phyloP scores from a whole-genome alignment of 2,888 invertebrate genomes.

The Brachyopa scutellaris region DNA sequence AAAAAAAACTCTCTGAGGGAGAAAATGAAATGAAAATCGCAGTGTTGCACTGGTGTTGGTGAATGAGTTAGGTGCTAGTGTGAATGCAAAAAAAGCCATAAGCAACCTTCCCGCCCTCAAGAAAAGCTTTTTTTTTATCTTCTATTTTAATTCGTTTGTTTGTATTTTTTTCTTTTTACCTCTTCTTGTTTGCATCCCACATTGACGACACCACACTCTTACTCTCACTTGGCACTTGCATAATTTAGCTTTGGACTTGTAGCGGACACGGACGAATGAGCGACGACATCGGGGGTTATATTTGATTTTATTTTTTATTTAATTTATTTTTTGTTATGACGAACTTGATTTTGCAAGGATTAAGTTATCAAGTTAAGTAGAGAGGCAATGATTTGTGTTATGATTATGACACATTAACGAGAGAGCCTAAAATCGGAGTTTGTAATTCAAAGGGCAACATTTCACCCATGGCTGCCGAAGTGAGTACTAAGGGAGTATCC shows the following conservation, averaged over 20 bases:
- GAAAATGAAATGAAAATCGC: constrained; percentile 73
- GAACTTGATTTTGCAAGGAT: constrained; percentile 37
- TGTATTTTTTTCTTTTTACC: constrained; percentile 27
- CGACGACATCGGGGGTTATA: neutral
- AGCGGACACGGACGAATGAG: constrained; percentile 36
- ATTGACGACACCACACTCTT: constrained; percentile 63
- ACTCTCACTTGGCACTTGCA: constrained; percentile 72
- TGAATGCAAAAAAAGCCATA: constrained; percentile 29
- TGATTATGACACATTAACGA: too few relatives aligned
- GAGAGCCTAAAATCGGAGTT: too few relatives aligned
- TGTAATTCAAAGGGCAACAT: too few relatives aligned
- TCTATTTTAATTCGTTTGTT: constrained; percentile 58
- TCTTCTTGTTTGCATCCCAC: constrained; percentile 41
- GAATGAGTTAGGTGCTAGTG: constrained; percentile 48
- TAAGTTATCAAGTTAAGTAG: too few relatives aligned
- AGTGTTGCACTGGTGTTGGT: constrained; percentile 46
- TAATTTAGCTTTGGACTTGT: constrained; percentile 63
- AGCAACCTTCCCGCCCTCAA: constrained; percentile 63
- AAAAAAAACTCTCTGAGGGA: constrained; percentile 66
- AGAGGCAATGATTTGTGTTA: too few relatives aligned
- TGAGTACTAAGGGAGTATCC: too few relatives aligned
- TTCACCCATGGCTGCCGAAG: too few relatives aligned
- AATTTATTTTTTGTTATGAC: constrained; percentile 10
- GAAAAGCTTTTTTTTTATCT: constrained; percentile 49
- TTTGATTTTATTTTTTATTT: neutral